Conservation (phyloP, 2,888 invertebrate genomes). For the Brachynemurus nebulosus region DNA sequence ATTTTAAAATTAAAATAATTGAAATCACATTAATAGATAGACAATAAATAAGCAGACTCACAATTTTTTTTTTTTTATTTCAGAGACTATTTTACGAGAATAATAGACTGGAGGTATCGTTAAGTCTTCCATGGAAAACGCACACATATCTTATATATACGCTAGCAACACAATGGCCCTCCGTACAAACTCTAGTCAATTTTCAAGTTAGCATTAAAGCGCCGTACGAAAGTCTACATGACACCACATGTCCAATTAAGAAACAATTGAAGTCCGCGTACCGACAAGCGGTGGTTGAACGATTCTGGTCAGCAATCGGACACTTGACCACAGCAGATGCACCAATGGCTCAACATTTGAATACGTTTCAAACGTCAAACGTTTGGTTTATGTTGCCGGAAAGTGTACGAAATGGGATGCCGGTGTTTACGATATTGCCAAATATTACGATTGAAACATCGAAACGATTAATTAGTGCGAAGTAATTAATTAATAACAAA, state of each 20-base stretch:
- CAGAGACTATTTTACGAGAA: slow-evolving; percentile 37
- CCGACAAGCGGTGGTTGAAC: slow-evolving; percentile 47
- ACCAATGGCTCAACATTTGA: slow-evolving; percentile 50
- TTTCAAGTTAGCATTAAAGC: slow-evolving; percentile 34
- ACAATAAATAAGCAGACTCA: too few relatives aligned
- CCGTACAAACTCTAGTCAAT: slow-evolving; percentile 29
- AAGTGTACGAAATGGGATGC: slow-evolving; percentile 52
- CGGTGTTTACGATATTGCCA: slow-evolving; percentile 41
- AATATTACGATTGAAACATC: slow-evolving; percentile 23
- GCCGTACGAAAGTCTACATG: slow-evolving; percentile 60
- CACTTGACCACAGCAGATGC: slow-evolving; percentile 50
- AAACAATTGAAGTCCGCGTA: slow-evolving; percentile 48
- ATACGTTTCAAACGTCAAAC: slow-evolving; percentile 44
- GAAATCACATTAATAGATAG: too few relatives aligned
- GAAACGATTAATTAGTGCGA: slow-evolving; percentile 29
- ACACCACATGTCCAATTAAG: slow-evolving; percentile 50
- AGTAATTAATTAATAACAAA: slow-evolving; percentile 24
- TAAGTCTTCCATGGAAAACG: slow-evolving; percentile 59
- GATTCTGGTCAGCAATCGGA: slow-evolving; percentile 49
- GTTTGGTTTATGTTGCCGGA: slow-evolving; percentile 55
- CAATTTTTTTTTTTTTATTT: slow-evolving; percentile 24
- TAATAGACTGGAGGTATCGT: slow-evolving; percentile 43
- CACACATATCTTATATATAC: slow-evolving; percentile 55
- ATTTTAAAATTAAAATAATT: too few relatives aligned
- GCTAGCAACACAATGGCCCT: slow-evolving; percentile 44